A percentile compares a stretch with the other conserved stretches of the same genome.
Conservation (phyloP, 1,140 invertebrate genomes). For the Trigoniulus corallinus region DNA sequence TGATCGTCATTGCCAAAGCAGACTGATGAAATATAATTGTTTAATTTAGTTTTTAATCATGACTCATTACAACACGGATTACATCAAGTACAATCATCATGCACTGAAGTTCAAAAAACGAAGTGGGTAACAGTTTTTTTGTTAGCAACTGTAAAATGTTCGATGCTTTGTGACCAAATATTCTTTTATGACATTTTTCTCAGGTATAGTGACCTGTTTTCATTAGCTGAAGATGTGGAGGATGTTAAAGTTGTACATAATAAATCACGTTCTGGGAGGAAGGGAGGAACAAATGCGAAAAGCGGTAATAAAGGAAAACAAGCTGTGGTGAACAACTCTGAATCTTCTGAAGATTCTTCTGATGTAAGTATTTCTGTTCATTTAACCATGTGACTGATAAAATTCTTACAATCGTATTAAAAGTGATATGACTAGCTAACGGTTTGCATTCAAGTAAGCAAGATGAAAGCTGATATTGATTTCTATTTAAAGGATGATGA, state of each 20-base stretch:
- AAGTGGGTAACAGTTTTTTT: conserved; percentile 31
- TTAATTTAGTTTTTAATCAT: conserved; percentile 27
- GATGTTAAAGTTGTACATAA: conserved; percentile 34
- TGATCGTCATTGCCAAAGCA: no score
- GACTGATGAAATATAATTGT: no score
- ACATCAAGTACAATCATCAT: conserved; percentile 34
- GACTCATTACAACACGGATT: conserved; percentile 80
- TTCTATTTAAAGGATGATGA: conserved; percentile 49
- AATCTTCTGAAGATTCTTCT: conserved; percentile 58
- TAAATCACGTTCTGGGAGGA: conserved; percentile 17
- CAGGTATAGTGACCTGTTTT: conserved; percentile 71
- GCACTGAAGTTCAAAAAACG: conserved; percentile 66
- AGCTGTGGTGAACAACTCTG: conserved; percentile 31
- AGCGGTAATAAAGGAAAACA: conserved; percentile 26
- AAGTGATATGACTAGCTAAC: no score
- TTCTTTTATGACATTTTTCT: conserved; percentile 7
- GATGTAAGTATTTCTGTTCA: conserved; percentile 36
- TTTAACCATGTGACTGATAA: no score
- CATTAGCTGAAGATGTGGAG: conserved; percentile 67
- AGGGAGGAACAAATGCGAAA: conserved; percentile 18
- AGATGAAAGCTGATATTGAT: conserved; percentile 15
- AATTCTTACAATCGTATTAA: no score
- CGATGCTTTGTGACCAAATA: conserved; percentile 5
- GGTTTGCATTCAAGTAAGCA: neutral
- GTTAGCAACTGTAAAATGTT: neutral